Percentiles rank a stretch among this genome's conserved stretches.
Evolutionary conservation across 2,113 vertebrate species (phyloP).

Genomic region (Vidua macroura): DNA sequence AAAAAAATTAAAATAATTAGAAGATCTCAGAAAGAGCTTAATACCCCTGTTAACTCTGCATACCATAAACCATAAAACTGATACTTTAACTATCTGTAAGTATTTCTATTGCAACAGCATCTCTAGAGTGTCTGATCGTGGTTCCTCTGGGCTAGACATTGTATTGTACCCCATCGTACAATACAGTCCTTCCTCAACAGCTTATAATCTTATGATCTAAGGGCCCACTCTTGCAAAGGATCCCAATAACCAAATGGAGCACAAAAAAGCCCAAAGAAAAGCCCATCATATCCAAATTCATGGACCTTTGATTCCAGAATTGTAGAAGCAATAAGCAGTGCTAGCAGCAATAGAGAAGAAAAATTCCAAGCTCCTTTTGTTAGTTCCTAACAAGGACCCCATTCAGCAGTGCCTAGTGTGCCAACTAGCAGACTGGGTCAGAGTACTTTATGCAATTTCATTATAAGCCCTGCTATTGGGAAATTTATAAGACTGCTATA

Average conservation of each 20-base stretch:
- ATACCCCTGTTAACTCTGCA: neutral
- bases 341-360: neutral
- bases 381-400: neutral
- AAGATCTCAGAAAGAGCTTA: neutral
- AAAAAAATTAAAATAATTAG: fast-evolving
- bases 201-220: neutral
- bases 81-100: neutral
- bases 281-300: neutral
- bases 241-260: neutral
- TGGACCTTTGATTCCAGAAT: neutral
- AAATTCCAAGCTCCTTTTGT: neutral
- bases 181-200: neutral
- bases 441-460: constrained; percentile 20
- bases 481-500: constrained; percentile 41
- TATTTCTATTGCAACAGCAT: neutral
- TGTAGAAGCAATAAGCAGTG: neutral
- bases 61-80: neutral
- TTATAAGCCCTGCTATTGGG: constrained; percentile 22
- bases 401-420: neutral
- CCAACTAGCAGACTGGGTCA: neutral
- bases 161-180: neutral
- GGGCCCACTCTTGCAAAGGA: neutral
- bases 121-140: neutral
- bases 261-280: neutral
- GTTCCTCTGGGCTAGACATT: neutral